Evolutionary conservation across 2,888 invertebrate genomes (phyloP).

Genomic region (Dinocampus coccinellae): DNA sequence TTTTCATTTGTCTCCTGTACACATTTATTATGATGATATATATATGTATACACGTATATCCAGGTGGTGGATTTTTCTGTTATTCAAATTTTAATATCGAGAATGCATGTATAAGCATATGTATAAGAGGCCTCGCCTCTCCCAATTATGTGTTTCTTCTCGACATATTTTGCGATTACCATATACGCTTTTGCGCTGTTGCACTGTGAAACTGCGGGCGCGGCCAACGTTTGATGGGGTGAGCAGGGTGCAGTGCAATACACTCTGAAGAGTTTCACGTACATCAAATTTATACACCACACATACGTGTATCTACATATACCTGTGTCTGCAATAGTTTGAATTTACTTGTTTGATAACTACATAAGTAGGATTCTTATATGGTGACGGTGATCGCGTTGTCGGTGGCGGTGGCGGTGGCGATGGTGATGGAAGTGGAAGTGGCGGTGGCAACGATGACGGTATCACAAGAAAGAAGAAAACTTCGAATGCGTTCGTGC

Average conservation of each 20-base stretch:
- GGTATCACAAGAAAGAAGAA: conserved; percentile 49
- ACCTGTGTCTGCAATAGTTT: not conserved
- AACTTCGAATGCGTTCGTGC: conserved; percentile 63
- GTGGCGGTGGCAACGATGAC: conserved; percentile 12
- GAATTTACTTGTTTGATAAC: not conserved
- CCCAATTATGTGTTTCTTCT: conserved; percentile 43
- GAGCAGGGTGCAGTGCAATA: conserved; percentile 27
- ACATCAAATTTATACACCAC: too few species aligned
- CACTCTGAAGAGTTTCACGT: too few species aligned
- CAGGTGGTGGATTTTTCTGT: conserved; percentile 39
- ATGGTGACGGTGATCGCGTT: too few species aligned
- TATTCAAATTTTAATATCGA: conserved; percentile 43
- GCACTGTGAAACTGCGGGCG: conserved; percentile 34
- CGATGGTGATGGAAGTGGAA: not conserved
- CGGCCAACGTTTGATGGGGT: not conserved
- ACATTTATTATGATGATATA: conserved; percentile 36
- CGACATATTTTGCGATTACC: conserved; percentile 51
- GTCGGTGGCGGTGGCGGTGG: conserved; percentile 3
- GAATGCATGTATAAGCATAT: not conserved
- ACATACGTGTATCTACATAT: not conserved
- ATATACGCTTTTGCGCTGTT: conserved; percentile 50
- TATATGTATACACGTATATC: conserved; percentile 19
- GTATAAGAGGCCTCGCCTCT: conserved; percentile 21
- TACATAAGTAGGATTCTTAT: too few species aligned
- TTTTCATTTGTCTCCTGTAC: conserved; percentile 24